These are phyloP conservation scores for Harpagoxenus sublaevis DNA, from an alignment of 2,888 invertebrate genomes.

Conservation along the genomic window DNA sequence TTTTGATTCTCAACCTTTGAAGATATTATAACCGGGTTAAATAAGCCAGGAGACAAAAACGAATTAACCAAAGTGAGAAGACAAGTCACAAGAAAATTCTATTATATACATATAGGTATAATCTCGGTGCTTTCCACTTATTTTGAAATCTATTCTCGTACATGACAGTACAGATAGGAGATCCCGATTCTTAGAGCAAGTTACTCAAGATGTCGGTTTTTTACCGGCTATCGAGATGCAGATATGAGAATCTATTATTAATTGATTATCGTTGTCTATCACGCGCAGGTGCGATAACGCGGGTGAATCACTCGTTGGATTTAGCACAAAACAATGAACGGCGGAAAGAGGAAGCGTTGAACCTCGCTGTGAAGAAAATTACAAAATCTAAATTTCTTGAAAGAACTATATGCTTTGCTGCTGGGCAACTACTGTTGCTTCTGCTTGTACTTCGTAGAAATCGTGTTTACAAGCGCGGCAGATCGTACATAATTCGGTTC, in stretches of 20 bases:
- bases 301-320: background rate
- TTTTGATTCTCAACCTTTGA: background rate
- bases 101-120: background rate
- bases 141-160: conserved; percentile 40
- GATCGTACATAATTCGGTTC: background rate
- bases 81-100: background rate
- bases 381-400: background rate
- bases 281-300: conserved; percentile 1
- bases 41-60: background rate
- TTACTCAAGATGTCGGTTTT: background rate
- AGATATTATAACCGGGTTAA: background rate
- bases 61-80: no score
- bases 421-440: no score
- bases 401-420: background rate
- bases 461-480: background rate
- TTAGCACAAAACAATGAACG: conserved; percentile 5
- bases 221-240: background rate
- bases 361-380: background rate
- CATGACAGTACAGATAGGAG: conserved; percentile 7
- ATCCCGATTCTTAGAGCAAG: conserved; percentile 26
- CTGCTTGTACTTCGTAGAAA: background rate
- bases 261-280: conserved; percentile 27
- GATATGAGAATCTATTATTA: conserved; percentile 28
- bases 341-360: background rate
- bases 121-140: background rate